Evolutionary conservation across 2,797 vertebrate genomes (phyloP).

Genomic region (Megalops cyprinoides): DNA sequence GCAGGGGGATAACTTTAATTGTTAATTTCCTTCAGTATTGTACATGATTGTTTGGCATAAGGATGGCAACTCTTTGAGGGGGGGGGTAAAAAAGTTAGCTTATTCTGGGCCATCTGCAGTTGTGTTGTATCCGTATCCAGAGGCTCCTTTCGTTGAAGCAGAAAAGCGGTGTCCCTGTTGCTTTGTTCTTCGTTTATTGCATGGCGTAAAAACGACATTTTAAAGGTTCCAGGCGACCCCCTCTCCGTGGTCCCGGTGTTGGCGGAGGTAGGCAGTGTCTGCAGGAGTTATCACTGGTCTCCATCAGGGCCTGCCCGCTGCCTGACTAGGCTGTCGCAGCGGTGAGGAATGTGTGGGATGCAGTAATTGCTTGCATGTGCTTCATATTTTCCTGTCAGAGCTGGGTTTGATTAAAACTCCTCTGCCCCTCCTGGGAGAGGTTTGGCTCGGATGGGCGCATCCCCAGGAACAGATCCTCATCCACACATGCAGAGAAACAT

Average conservation of each 20-base stretch:
- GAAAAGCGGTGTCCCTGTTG: background rate
- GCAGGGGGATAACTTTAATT: background rate
- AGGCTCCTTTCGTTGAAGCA: background rate
- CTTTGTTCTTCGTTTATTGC: background rate
- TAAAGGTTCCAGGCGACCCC: background rate
- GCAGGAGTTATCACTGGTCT: constrained; percentile 15
- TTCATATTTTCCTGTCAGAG: constrained; percentile 42
- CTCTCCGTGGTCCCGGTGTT: background rate
- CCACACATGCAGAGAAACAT: background rate
- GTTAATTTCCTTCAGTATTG: background rate
- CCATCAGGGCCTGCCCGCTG: background rate
- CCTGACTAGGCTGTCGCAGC: background rate
- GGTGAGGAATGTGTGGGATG: constrained; percentile 40
- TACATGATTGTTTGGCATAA: too few relatives aligned
- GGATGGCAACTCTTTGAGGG: too few relatives aligned
- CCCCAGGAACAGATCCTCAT: constrained; percentile 6
- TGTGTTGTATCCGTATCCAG: too few relatives aligned
- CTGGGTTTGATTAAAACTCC: constrained; percentile 33
- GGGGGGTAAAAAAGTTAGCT: too few relatives aligned
- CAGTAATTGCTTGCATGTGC: constrained; percentile 49
- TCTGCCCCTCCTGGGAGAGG: background rate
- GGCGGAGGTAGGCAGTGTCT: background rate
- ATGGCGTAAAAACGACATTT: background rate
- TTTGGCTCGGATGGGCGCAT: background rate
- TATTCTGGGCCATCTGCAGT: too few relatives aligned